Evolutionary conservation across 2,797 vertebrate species (phyloP).

Genomic region (Chelmon rostratus): DNA sequence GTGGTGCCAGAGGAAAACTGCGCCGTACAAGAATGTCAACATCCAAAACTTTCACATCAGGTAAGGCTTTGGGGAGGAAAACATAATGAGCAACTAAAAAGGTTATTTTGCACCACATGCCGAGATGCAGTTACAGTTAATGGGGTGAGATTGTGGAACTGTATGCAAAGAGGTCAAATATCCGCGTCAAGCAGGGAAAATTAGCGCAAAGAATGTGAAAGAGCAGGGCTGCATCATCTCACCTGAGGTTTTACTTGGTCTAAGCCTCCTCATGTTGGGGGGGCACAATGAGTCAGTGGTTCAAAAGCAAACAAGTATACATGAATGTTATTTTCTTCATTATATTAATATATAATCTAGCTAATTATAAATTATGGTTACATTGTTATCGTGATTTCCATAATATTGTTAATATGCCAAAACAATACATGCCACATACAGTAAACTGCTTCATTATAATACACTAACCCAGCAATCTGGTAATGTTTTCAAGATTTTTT

Average conservation of each 20-base stretch:
- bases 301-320: not conserved
- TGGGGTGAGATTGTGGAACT: not conserved
- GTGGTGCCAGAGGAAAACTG: slow-evolving; percentile 99
- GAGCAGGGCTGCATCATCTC: not conserved
- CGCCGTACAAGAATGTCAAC: slow-evolving; percentile 99
- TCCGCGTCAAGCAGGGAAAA: slow-evolving; percentile 9
- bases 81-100: not conserved
- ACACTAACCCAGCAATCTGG: too few relatives aligned
- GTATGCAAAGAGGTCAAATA: not conserved
- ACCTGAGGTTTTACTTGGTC: slow-evolving; percentile 1
- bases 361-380: too few relatives aligned
- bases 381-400: too few relatives aligned
- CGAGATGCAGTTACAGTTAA: not conserved
- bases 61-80: slow-evolving; percentile 71
- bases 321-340: too few relatives aligned
- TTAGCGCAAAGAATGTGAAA: not conserved
- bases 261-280: not conserved
- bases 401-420: too few relatives aligned
- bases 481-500: too few relatives aligned
- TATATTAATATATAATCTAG: too few relatives aligned
- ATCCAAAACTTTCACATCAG: slow-evolving; percentile 99
- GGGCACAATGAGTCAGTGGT: too few relatives aligned
- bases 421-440: too few relatives aligned
- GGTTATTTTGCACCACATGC: not conserved
- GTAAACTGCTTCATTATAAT: too few relatives aligned